A percentile compares a stretch with the other conserved stretches of the same genome.
These are phyloP conservation scores for Meleagris gallopavo DNA, from an alignment of 2,113 vertebrate genomes.

Conservation along the genomic window DNA sequence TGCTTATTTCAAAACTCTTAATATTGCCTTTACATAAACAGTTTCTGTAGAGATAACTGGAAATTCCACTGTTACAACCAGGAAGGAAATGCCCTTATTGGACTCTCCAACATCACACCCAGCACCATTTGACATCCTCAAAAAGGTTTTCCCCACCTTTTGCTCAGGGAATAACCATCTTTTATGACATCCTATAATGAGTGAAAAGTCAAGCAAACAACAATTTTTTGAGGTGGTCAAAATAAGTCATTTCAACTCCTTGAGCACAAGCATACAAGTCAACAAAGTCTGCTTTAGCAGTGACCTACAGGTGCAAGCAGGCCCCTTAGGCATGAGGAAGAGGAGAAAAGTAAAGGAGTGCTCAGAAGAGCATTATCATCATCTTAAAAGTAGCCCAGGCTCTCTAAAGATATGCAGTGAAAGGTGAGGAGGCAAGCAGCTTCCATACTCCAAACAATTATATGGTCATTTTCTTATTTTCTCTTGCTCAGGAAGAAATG, in stretches of 20 bases:
- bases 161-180: neutral
- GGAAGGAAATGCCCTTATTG: neutral
- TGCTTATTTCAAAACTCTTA: constrained; percentile 20
- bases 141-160: neutral
- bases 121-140: neutral
- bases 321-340: neutral
- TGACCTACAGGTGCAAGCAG: neutral
- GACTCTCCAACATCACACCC: neutral
- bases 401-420: neutral
- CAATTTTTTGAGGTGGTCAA: neutral
- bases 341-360: neutral
- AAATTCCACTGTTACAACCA: constrained; percentile 11
- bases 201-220: neutral
- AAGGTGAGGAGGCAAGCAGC: neutral
- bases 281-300: neutral
- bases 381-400: neutral
- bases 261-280: neutral
- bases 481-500: neutral
- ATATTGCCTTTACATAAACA: neutral
- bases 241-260: neutral
- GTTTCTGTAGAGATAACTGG: neutral
- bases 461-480: neutral
- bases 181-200: neutral
- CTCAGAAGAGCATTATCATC: neutral
- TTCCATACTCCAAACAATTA: neutral